Conservation (phyloP, 1,140 invertebrate genomes). For the Drosophila repleta region DNA sequence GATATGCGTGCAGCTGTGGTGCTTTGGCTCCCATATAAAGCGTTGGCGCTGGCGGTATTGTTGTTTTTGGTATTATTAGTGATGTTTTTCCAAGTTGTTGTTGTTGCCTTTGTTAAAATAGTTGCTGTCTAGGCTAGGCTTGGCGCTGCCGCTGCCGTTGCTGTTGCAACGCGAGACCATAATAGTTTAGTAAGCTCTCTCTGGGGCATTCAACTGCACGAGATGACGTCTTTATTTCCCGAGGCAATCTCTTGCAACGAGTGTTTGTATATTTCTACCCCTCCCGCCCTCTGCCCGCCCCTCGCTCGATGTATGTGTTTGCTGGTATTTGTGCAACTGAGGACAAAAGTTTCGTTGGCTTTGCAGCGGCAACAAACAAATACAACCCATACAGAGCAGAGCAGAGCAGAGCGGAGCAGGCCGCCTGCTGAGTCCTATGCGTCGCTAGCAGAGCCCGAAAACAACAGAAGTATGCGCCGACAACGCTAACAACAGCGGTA, state of each 20-base stretch:
- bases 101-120: constrained; percentile 40
- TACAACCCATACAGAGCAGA: constrained; percentile 34
- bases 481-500: constrained; percentile 70
- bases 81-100: constrained; percentile 58
- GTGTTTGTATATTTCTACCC: constrained; percentile 65
- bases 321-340: constrained; percentile 77
- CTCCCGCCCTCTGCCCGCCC: not conserved
- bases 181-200: constrained; percentile 82
- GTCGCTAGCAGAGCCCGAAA: constrained; percentile 30
- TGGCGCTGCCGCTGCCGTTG: constrained; percentile 53
- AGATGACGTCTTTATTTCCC: constrained; percentile 79
- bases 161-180: constrained; percentile 54
- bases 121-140: constrained; percentile 64
- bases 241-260: constrained; percentile 76
- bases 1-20: constrained; percentile 25
- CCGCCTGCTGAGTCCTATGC: constrained; percentile 33
- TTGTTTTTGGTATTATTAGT: constrained; percentile 75
- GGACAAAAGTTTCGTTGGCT: constrained; percentile 80
- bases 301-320: constrained; percentile 45
- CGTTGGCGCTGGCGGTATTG: constrained; percentile 36
- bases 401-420: not conserved
- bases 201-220: constrained; percentile 75
- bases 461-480: constrained; percentile 48
- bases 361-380: constrained; percentile 78
- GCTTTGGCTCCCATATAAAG: constrained; percentile 5